Evolutionary conservation across 2,888 invertebrate species (phyloP).

Genomic region (Dasysyrphus albostriatus): DNA sequence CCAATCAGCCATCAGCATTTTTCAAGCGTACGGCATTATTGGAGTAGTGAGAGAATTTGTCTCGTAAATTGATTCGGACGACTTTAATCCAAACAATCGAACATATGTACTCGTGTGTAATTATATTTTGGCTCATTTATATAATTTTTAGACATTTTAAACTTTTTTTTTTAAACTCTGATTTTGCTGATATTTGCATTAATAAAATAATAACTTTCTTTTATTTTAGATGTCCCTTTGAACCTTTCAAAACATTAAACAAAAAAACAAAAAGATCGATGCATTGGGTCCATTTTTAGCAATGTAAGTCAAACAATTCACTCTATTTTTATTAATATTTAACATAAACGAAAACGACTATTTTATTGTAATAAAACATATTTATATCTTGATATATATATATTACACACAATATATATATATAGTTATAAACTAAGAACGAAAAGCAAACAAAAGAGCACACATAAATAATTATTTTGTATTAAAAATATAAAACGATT

Average conservation of each 20-base stretch:
- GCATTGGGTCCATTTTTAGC: slow-evolving; percentile 77
- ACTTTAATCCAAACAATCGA: no score
- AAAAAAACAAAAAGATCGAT: slow-evolving; percentile 77
- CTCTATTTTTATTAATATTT: slow-evolving; percentile 63
- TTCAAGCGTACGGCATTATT: no score
- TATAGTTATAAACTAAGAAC: slow-evolving; percentile 56
- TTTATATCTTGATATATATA: slow-evolving; percentile 72
- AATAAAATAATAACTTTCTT: slow-evolving; percentile 58
- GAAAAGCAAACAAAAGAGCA: slow-evolving; percentile 53
- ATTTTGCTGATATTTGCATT: no score
- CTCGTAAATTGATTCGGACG: no score
- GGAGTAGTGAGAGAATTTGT: no score
- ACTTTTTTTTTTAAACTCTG: no score
- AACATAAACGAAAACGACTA: slow-evolving; percentile 71
- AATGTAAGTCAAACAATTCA: slow-evolving; percentile 78
- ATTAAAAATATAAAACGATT: slow-evolving; percentile 61
- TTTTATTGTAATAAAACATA: slow-evolving; percentile 66
- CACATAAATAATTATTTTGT: slow-evolving; percentile 62
- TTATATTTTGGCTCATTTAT: no score
- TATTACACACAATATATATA: slow-evolving; percentile 61
- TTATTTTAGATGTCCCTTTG: slow-evolving; percentile 92
- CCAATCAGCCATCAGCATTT: no score
- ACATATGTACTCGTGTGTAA: no score
- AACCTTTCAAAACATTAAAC: slow-evolving; percentile 93
- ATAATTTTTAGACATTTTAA: no score